A percentile compares a stretch with the other conserved stretches of the same genome.
phyloP scores from a whole-genome alignment of 2,797 vertebrate species.

The Neosalanx taihuensis region DNA sequence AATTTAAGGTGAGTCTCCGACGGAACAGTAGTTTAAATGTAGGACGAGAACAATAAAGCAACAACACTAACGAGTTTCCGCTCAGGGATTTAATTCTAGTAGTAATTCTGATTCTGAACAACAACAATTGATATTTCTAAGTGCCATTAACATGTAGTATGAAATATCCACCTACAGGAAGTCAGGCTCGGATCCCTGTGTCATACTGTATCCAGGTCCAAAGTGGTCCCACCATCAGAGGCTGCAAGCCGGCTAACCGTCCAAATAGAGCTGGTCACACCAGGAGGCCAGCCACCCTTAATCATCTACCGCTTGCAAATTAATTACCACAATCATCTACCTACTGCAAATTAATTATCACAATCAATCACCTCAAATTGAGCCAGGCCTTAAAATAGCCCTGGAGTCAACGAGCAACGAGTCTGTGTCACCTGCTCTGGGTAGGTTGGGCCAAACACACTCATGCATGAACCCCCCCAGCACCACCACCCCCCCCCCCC shows the following conservation, averaged over 20 bases:
- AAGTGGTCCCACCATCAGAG: constrained; percentile 24
- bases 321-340: constrained; percentile 76
- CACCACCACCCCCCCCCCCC: neutral
- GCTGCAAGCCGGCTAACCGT: constrained; percentile 65
- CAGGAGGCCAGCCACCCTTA: constrained; percentile 68
- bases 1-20: too few relatives aligned
- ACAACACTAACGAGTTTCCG: too few relatives aligned
- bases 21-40: too few relatives aligned
- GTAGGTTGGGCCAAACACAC: neutral
- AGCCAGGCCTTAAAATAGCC: constrained; percentile 68
- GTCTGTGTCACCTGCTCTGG: constrained; percentile 45
- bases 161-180: too few relatives aligned
- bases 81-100: too few relatives aligned
- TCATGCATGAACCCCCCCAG: neutral
- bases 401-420: constrained; percentile 59
- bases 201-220: constrained; percentile 29
- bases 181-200: too few relatives aligned
- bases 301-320: constrained; percentile 72
- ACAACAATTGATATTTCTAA: too few relatives aligned
- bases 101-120: too few relatives aligned
- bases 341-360: constrained; percentile 75
- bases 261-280: constrained; percentile 64
- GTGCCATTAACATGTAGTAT: too few relatives aligned
- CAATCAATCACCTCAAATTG: constrained; percentile 74
- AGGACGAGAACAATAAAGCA: too few relatives aligned